phyloP scores from a whole-genome alignment of 1,140 invertebrate species.

The Lepidurus apus region DNA sequence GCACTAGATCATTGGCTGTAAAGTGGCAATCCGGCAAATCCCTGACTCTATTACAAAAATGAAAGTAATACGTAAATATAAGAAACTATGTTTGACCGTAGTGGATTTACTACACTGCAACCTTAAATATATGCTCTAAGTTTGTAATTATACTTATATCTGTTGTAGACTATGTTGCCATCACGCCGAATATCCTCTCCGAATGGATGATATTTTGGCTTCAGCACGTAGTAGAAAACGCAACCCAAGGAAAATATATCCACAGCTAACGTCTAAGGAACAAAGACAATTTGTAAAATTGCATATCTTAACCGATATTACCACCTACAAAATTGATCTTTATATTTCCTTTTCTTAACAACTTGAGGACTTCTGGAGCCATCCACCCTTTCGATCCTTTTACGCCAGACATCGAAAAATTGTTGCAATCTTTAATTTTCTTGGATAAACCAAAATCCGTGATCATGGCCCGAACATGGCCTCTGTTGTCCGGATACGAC shows the following conservation, averaged over 20 bases:
- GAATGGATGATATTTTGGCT: constrained; percentile 85
- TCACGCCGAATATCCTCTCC: constrained; percentile 83
- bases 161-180: constrained; percentile 78
- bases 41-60: neutral
- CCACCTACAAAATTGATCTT: neutral
- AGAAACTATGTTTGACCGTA: neutral
- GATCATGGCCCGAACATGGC: constrained; percentile 86
- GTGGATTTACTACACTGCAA: no score
- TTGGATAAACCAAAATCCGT: constrained; percentile 99
- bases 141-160: constrained; percentile 51
- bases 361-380: constrained; percentile 89
- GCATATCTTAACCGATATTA: constrained; percentile 32
- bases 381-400: constrained; percentile 87
- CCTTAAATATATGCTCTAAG: no score
- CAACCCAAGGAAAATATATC: constrained; percentile 98
- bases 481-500: constrained; percentile 60
- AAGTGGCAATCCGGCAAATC: neutral
- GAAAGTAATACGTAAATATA: neutral
- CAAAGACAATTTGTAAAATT: constrained; percentile 41
- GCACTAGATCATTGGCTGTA: constrained; percentile 63
- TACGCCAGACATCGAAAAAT: constrained; percentile 74
- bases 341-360: constrained; percentile 31
- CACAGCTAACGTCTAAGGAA: constrained; percentile 76
- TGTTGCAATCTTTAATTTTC: constrained; percentile 82
- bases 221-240: constrained; percentile 93